A percentile compares a stretch with the other conserved stretches of the same genome.
Conservation (phyloP, 2,113 vertebrate genomes). For the Falcunculus frontatus region DNA sequence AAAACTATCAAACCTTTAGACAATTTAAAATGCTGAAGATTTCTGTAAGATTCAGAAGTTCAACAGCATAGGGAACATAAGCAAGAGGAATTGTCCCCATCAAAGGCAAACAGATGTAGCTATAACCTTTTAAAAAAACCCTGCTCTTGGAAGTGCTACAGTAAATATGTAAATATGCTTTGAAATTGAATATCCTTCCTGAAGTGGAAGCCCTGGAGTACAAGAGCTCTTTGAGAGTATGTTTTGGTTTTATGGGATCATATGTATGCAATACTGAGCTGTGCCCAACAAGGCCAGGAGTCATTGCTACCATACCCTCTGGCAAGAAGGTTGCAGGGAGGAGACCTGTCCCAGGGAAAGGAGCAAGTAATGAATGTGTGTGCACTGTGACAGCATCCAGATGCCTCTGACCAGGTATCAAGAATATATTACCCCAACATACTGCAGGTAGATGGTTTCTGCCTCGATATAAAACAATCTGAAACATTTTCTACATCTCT, state of each 20-base stretch:
- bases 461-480: not conserved
- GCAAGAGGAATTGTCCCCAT: slow-evolving; percentile 17
- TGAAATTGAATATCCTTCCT: slow-evolving; percentile 60
- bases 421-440: not conserved
- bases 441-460: not conserved
- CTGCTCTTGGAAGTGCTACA: slow-evolving; percentile 23
- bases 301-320: not conserved
- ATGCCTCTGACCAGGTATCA: not conserved
- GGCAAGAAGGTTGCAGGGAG: not conserved
- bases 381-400: not conserved
- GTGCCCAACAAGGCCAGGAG: not conserved
- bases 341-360: not conserved
- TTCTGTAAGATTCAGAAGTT: not conserved
- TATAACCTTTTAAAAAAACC: not conserved
- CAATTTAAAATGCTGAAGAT: not conserved
- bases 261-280: not conserved
- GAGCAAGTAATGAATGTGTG: not conserved
- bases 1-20: not conserved
- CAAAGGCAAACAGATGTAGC: slow-evolving; percentile 56
- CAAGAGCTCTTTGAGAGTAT: slow-evolving; percentile 54
- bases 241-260: slow-evolving; percentile 29
- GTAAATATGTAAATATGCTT: slow-evolving; percentile 61
- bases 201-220: slow-evolving; percentile 36
- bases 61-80: not conserved
- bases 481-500: not conserved